Base-by-base conservation (phyloP, 2,888 invertebrate genomes). In the Ectemnius lituratus region DNA sequence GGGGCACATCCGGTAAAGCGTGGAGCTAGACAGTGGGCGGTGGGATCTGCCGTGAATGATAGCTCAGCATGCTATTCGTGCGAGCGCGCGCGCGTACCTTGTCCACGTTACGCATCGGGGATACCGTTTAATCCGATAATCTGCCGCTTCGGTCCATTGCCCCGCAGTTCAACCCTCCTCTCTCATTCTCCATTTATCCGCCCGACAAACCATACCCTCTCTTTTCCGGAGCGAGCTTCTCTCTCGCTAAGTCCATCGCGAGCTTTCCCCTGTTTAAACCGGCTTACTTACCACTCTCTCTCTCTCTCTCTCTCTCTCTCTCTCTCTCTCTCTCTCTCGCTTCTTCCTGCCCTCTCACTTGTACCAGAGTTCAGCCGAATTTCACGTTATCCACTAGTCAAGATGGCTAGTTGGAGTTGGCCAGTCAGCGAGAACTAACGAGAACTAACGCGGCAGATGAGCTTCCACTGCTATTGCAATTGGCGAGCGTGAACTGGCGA, bases 51-150 rank as follows among this genome's bases (percentile, higher is more conserved):
- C 73, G 76, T 83, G 84, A 84, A 82, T 81, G 84, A 80, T 85
- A 82, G 82, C 72, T 67, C 62, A 37, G 75, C 76, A 60, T 73
- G 76, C 80, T 77, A 83, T 81, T 85, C 81, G 80, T 75, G 79
- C 70, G 46, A 65, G 62, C 70, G 71, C 64, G 78, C 46, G 27
- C 67, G 57, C 65, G 62, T 59, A 37, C 59, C 46, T 62, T 58
- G 67, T 60, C 64, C 61, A 18, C 68, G 69, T 66, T 73, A 72
- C 79, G 79, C 76, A 67, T 66, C 59, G 69, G 76, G 78, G 76
- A 85, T 84, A 82, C 80, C 83, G 86, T 82, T 85, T 89, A 87
- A 89, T 88, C 87, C 86, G 85, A 88, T 89, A 87, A 87, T 85
- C 85, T 79, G 76, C 66, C 71, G 72, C 77, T 81, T 78, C 82